Conservation (phyloP, 2,113 vertebrate genomes). For the Rafetus swinhoei region DNA sequence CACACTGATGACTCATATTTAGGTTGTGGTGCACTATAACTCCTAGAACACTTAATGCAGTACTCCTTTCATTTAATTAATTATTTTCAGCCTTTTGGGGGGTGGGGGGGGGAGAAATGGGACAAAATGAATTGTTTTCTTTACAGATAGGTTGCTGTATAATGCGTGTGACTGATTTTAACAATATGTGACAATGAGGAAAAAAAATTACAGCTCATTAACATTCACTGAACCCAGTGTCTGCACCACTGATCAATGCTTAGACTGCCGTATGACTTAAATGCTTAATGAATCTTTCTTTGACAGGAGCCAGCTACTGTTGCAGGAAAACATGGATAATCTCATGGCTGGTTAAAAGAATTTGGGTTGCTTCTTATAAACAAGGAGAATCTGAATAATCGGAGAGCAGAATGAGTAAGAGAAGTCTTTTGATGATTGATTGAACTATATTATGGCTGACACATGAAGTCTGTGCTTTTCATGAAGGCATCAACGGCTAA, state of each 20-base stretch:
- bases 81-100: not conserved
- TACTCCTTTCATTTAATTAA: constrained; percentile 8
- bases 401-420: not conserved
- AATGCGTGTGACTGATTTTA: constrained; percentile 50
- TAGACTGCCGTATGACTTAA: constrained; percentile 13
- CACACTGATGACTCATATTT: too few species aligned
- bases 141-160: constrained; percentile 49
- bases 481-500: constrained; percentile 32
- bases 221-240: constrained; percentile 34
- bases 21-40: too few species aligned
- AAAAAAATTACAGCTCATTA: constrained; percentile 50
- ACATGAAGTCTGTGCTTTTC: not conserved
- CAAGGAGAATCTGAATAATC: constrained; percentile 19
- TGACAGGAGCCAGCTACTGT: constrained; percentile 33
- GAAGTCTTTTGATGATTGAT: constrained; percentile 38
- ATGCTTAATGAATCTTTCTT: constrained; percentile 50
- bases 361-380: not conserved
- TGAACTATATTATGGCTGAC: constrained; percentile 4
- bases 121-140: constrained; percentile 32
- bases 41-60: too few species aligned
- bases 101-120: not conserved
- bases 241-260: constrained; percentile 46
- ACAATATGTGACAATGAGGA: constrained; percentile 25
- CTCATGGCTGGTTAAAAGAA: not conserved
- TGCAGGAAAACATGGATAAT: constrained; percentile 18